Percentiles rank a stretch among this genome's conserved stretches.
Evolutionary conservation across 1,140 invertebrate genomes (phyloP).

Genomic region (Platorchestia sp.): DNA sequence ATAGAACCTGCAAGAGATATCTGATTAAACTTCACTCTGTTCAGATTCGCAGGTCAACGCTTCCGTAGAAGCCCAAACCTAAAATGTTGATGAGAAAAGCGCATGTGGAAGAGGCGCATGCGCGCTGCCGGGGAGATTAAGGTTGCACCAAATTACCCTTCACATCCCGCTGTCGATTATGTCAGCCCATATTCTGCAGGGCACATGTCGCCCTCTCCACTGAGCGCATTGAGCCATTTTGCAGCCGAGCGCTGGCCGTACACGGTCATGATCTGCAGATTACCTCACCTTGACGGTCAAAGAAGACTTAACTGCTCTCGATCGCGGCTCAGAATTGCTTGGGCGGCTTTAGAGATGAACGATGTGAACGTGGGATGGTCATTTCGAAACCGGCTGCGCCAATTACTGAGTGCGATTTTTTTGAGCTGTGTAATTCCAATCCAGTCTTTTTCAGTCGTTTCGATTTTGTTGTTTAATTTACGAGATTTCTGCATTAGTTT

Average conservation of each 20-base stretch:
- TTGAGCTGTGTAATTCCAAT: neutral
- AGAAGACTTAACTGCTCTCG: neutral
- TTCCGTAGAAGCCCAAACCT: neutral
- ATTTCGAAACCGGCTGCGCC: neutral
- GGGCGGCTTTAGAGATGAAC: neutral
- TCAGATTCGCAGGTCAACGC: neutral
- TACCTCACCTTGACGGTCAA: slow-evolving; percentile 6
- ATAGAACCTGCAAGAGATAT: no score
- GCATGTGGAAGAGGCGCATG: neutral
- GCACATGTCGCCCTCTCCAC: neutral
- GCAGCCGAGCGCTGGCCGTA: neutral
- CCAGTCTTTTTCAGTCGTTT: neutral
- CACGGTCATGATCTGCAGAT: slow-evolving; percentile 18
- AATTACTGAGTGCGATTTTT: neutral
- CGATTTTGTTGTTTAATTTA: neutral
- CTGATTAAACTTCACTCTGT: neutral
- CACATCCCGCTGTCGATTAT: neutral
- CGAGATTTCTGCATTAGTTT: neutral
- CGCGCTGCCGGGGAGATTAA: neutral
- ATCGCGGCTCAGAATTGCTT: neutral
- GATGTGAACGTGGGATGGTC: neutral
- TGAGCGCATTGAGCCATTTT: slow-evolving; percentile 30
- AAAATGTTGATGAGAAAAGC: neutral
- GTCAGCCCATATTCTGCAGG: neutral
- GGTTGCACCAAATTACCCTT: neutral